These are phyloP conservation scores for Lepidocyrtoides sp. DNA, from an alignment of 2,888 invertebrate species.

Conservation along the genomic window DNA sequence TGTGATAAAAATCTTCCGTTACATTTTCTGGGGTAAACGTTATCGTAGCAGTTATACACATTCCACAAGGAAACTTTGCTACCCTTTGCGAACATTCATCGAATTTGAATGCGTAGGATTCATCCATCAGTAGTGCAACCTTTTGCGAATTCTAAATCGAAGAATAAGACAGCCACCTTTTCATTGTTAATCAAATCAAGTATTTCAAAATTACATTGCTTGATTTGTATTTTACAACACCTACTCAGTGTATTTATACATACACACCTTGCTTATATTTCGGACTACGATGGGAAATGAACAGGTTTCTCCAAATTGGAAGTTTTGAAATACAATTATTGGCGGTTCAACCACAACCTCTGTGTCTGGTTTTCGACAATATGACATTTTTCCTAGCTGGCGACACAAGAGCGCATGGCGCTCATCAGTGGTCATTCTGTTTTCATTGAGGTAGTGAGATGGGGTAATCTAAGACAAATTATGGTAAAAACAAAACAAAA, in stretches of 20 bases:
- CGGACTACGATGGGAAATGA: slow-evolving; percentile 73
- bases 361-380: slow-evolving; percentile 59
- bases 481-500: background rate
- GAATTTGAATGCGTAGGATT: slow-evolving; percentile 77
- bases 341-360: slow-evolving; percentile 79
- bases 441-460: slow-evolving; percentile 82
- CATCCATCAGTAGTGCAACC: slow-evolving; percentile 81
- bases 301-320: slow-evolving; percentile 71
- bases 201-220: too few relatives aligned
- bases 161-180: too few relatives aligned
- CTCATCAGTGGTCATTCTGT: slow-evolving; percentile 78
- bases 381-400: slow-evolving; percentile 80
- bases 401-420: slow-evolving; percentile 77
- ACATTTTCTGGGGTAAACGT: slow-evolving; percentile 80
- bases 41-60: slow-evolving; percentile 80
- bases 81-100: slow-evolving; percentile 77
- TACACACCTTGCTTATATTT: slow-evolving; percentile 80
- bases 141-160: slow-evolving; percentile 80
- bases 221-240: too few relatives aligned
- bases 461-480: slow-evolving; percentile 77
- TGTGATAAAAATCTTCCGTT: slow-evolving; percentile 81
- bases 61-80: slow-evolving; percentile 82
- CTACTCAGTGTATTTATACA: background rate
- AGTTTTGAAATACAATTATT: slow-evolving; percentile 83
- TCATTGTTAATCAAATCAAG: too few relatives aligned